phyloP scores from a whole-genome alignment of 2,113 vertebrate species.

The Rousettus leschenaultii region DNA sequence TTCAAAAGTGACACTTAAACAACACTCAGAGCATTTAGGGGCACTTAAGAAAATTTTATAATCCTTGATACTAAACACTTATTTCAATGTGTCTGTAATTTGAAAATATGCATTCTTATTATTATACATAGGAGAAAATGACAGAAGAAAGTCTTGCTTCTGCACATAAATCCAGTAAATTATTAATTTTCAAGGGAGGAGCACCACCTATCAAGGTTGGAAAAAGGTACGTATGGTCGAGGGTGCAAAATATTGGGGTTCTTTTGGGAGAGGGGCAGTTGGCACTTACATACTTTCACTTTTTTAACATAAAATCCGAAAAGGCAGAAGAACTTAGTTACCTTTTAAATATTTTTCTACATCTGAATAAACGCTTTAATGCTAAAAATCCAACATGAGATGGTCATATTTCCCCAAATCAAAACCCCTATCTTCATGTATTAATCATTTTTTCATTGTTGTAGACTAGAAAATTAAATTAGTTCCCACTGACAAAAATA shows the following conservation, averaged over 20 bases:
- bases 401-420: not conserved
- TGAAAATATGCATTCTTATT: not conserved
- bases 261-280: not conserved
- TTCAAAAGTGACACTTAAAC: not conserved
- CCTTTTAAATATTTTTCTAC: not conserved
- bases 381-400: not conserved
- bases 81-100: not conserved
- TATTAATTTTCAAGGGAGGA: not conserved
- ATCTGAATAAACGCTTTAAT: not conserved
- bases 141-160: not conserved
- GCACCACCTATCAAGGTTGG: not conserved
- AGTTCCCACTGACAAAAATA: conserved; percentile 58
- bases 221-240: not conserved
- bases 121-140: not conserved
- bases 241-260: not conserved
- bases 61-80: not conserved
- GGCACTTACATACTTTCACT: not conserved
- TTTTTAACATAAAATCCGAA: not conserved
- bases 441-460: not conserved
- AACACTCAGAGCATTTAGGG: not conserved
- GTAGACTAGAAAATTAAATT: conserved; percentile 39
- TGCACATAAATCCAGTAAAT: not conserved
- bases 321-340: not conserved
- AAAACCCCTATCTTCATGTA: not conserved
- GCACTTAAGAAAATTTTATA: not conserved